Evolutionary conservation across 2,113 vertebrate species (phyloP).

Genomic region (Tenrec ecaudatus): DNA sequence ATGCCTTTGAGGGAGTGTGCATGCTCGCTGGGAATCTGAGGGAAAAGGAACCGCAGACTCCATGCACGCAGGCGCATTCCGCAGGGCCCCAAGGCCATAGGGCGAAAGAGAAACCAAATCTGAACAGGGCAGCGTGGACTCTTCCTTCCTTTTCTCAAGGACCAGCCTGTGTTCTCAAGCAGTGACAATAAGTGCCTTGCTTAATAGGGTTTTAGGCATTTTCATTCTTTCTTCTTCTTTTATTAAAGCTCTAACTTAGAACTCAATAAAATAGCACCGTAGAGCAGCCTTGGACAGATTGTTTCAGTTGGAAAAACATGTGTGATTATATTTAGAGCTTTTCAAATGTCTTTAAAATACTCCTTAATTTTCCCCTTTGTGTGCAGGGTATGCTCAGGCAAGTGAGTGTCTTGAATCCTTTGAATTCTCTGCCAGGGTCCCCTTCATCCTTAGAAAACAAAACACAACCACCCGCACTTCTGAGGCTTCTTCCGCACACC

Average conservation of each 20-base stretch:
- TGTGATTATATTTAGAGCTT: constrained; percentile 52
- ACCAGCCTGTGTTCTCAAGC: background rate
- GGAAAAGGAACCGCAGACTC: background rate
- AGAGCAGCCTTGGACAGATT: background rate
- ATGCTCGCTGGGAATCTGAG: too few species aligned
- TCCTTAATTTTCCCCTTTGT: constrained; percentile 57
- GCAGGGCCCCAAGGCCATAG: background rate
- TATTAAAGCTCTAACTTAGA: constrained; percentile 50
- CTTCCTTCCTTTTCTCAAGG: background rate
- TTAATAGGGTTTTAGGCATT: background rate
- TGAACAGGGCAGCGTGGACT: background rate
- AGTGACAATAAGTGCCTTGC: background rate
- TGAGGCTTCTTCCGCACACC: constrained; percentile 39
- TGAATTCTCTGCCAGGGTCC: constrained; percentile 12
- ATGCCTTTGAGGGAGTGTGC: background rate
- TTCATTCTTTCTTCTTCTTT: constrained; percentile 43
- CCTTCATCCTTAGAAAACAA: constrained; percentile 53
- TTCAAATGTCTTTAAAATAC: constrained; percentile 48
- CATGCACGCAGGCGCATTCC: background rate
- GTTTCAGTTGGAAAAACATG: constrained; percentile 38
- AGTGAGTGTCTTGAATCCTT: constrained; percentile 47
- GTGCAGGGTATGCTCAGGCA: constrained; percentile 52
- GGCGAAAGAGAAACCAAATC: background rate
- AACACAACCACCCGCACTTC: background rate
- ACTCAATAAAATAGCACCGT: background rate